These are phyloP conservation scores for Meloe dianella DNA, from an alignment of 2,888 invertebrate species.

Conservation along the genomic window DNA sequence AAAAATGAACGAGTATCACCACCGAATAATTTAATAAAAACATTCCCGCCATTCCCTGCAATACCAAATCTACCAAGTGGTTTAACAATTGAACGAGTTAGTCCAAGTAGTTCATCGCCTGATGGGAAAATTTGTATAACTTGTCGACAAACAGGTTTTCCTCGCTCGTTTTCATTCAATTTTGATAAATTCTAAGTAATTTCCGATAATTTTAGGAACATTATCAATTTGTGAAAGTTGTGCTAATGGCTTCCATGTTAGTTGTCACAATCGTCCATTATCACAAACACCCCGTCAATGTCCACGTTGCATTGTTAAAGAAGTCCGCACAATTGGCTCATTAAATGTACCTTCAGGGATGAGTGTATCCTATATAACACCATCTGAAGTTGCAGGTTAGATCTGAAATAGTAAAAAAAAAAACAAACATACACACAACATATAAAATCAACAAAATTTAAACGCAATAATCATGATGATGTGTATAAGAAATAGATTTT, in stretches of 20 bases:
- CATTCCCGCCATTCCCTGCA: constrained; percentile 46
- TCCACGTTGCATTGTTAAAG: constrained; percentile 59
- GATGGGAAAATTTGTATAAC: constrained; percentile 58
- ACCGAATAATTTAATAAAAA: constrained; percentile 30
- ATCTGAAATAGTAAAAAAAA: constrained; percentile 14
- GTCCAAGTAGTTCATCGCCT: constrained; percentile 53
- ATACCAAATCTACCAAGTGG: constrained; percentile 63
- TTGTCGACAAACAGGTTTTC: constrained; percentile 61
- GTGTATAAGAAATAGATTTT: constrained; percentile 26
- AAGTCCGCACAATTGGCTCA: constrained; percentile 50
- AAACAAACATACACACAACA: not conserved
- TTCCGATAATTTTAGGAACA: constrained; percentile 53
- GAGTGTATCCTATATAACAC: constrained; percentile 51
- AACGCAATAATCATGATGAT: not conserved
- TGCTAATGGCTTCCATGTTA: constrained; percentile 61
- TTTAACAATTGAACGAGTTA: constrained; percentile 63
- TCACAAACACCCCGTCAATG: constrained; percentile 60
- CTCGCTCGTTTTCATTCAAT: not conserved
- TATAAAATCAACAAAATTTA: not conserved
- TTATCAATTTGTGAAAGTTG: constrained; percentile 62
- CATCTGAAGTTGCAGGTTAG: constrained; percentile 54
- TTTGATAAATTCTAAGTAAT: not conserved
- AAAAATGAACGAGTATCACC: constrained; percentile 49
- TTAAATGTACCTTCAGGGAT: constrained; percentile 54
- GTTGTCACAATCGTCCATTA: constrained; percentile 62